phyloP scores from a whole-genome alignment of 2,888 invertebrate genomes.

The Drosophila hamatofila region DNA sequence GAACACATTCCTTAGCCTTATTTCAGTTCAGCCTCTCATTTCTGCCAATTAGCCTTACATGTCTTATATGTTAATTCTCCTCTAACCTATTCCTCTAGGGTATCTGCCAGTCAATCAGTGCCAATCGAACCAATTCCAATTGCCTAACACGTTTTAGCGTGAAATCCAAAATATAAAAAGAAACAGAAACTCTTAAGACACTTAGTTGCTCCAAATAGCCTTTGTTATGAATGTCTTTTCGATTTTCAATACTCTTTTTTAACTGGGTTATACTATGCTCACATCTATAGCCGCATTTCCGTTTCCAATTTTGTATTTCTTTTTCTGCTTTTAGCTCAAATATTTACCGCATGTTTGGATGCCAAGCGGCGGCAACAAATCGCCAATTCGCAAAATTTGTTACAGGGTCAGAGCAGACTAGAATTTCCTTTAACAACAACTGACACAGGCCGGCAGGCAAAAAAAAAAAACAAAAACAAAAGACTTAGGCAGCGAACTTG shows the following conservation, averaged over 20 bases:
- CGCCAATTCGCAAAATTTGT: slow-evolving; percentile 65
- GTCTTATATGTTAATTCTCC: background rate
- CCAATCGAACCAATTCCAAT: background rate
- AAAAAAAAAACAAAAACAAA: too few relatives aligned
- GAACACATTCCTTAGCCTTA: background rate
- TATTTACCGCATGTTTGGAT: slow-evolving; percentile 27
- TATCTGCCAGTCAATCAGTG: background rate
- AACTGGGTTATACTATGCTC: slow-evolving; percentile 8
- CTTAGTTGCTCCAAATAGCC: slow-evolving; percentile 12
- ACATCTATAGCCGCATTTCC: slow-evolving; percentile 34
- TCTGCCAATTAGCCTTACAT: background rate
- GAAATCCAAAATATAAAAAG: background rate
- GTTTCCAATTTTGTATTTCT: slow-evolving; percentile 11
- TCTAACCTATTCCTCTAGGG: background rate
- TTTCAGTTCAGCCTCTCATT: background rate
- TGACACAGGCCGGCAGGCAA: slow-evolving; percentile 33
- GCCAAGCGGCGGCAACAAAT: slow-evolving; percentile 37
- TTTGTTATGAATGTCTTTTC: slow-evolving; percentile 1
- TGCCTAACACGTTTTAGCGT: slow-evolving; percentile 5
- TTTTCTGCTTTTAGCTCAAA: slow-evolving; percentile 14
- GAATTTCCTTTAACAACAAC: slow-evolving; percentile 68
- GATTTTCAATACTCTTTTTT: slow-evolving; percentile 5
- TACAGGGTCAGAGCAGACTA: slow-evolving; percentile 75
- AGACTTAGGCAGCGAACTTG: slow-evolving; percentile 75
- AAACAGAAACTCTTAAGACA: background rate